Base-by-base conservation (phyloP, 2,113 vertebrate species). In the Rhinogobius similis region DNA sequence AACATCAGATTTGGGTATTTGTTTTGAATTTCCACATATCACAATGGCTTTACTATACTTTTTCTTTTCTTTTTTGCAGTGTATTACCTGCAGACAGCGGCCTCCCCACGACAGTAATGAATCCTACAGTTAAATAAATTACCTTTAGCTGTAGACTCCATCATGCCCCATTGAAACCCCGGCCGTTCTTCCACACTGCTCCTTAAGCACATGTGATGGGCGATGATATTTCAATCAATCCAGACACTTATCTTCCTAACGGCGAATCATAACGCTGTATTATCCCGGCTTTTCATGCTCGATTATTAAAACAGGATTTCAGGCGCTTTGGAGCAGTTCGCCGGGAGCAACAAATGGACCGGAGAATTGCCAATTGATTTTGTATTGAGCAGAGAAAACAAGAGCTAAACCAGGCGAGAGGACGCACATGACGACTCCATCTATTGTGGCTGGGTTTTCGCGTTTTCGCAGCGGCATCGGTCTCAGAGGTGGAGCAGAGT, bases 301-400 rank as follows among this genome's bases (percentile, higher is more conserved):
- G 78, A 87, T 89, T 89, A 89, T 88, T 90, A 50, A 88, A 92
- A 91, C 76, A 83, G 87, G 82, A 91, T 91, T 91, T 87, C 77
- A 81, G 79, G 81, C 46, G 75, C 77, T 78, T 74, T 3, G 44
- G 46, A 21, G 70, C 71, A 86, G 65, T 80, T 78, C 79, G 77
- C 79, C 68, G 62, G 72, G 70, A 87, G 83, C 70, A 74, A 86
- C 73, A 85, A 88, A 82, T 82, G 85, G 84, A 75, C 79, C 77
- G 56, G 82, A 90, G 81, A 89, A 91, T 82, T 86, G 76, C 79
- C 77, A 85, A 90, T 89, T 79, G 83, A 86, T 89, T 90, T 84
- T 62, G 81, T 81, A 78, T 84, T 67, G 70, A 75, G 78, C 58
- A 76, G 70, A 85, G 79, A 82, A 88, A 75, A 82, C 24, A 70